phyloP scores from a whole-genome alignment of 2,888 invertebrate species.

The Crematogaster levior region DNA sequence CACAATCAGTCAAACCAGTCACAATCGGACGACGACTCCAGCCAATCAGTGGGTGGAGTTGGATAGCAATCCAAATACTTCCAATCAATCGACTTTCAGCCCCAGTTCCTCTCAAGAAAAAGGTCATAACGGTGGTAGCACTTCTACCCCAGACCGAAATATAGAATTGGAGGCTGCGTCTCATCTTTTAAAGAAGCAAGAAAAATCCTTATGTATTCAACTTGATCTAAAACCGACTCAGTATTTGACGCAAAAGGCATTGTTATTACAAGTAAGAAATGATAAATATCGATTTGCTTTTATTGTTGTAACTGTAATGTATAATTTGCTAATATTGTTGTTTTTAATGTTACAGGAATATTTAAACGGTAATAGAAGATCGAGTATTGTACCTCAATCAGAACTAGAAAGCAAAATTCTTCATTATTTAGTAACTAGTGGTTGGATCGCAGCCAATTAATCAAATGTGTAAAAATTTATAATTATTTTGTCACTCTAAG shows the following conservation, averaged over 20 bases:
- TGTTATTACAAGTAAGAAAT: slow-evolving; percentile 91
- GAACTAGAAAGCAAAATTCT: slow-evolving; percentile 87
- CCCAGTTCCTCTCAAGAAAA: slow-evolving; percentile 84
- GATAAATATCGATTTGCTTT: not conserved
- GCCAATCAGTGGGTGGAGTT: slow-evolving; percentile 83
- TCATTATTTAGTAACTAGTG: slow-evolving; percentile 87
- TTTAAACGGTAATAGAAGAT: slow-evolving; percentile 83
- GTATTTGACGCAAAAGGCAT: slow-evolving; percentile 95
- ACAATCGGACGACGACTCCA: slow-evolving; percentile 85
- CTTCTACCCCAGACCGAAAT: slow-evolving; percentile 77
- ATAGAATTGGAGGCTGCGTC: slow-evolving; percentile 84
- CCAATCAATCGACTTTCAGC: slow-evolving; percentile 78
- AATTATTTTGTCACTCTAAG: slow-evolving; percentile 76
- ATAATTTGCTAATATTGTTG: not conserved
- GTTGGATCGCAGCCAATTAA: slow-evolving; percentile 86
- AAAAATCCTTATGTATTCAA: slow-evolving; percentile 84
- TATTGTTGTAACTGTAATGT: slow-evolving; percentile 1
- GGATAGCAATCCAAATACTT: slow-evolving; percentile 83
- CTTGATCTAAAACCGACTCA: slow-evolving; percentile 94
- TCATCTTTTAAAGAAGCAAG: slow-evolving; percentile 84
- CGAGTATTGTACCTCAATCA: slow-evolving; percentile 85
- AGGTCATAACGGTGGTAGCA: slow-evolving; percentile 84
- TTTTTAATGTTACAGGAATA: slow-evolving; percentile 81
- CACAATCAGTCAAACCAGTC: slow-evolving; percentile 80
- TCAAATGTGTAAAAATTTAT: slow-evolving; percentile 61